A percentile compares a stretch with the other conserved stretches of the same genome.
Conservation (phyloP, 1,140 invertebrate species). For the Spodoptera litura region DNA sequence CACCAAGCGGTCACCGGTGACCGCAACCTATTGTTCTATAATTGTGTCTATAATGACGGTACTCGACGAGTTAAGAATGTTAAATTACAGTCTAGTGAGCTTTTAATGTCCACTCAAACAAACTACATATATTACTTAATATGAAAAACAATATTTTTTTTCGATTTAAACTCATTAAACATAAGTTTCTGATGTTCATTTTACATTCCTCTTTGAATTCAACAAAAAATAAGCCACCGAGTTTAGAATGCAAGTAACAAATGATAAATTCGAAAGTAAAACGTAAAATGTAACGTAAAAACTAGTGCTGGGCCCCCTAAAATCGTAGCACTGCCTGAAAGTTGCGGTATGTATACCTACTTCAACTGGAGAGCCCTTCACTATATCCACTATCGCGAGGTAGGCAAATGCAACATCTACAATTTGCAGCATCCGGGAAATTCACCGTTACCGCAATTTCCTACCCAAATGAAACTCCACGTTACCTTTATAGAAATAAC, state of each 20-base stretch:
- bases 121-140: too few species aligned
- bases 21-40: too few species aligned
- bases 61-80: too few species aligned
- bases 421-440: conserved; percentile 49
- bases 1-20: too few species aligned
- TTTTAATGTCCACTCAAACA: too few species aligned
- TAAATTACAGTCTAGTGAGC: too few species aligned
- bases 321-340: conserved; percentile 30
- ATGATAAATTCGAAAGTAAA: not conserved
- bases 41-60: too few species aligned
- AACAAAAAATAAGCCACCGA: too few species aligned
- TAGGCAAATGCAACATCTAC: conserved; percentile 73
- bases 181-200: not conserved
- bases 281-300: not conserved
- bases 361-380: conserved; percentile 54
- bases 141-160: not conserved
- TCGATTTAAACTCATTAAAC: not conserved
- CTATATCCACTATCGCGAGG: conserved; percentile 73
- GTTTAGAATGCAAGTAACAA: not conserved
- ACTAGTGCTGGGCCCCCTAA: not conserved
- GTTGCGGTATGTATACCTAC: conserved; percentile 49
- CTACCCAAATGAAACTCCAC: conserved; percentile 42
- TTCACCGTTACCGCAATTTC: conserved; percentile 22
- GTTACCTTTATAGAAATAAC: conserved; percentile 42
- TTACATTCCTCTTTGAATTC: not conserved